Evolutionary conservation across 2,797 vertebrate genomes (phyloP).

Genomic region (Fratercula arctica): DNA sequence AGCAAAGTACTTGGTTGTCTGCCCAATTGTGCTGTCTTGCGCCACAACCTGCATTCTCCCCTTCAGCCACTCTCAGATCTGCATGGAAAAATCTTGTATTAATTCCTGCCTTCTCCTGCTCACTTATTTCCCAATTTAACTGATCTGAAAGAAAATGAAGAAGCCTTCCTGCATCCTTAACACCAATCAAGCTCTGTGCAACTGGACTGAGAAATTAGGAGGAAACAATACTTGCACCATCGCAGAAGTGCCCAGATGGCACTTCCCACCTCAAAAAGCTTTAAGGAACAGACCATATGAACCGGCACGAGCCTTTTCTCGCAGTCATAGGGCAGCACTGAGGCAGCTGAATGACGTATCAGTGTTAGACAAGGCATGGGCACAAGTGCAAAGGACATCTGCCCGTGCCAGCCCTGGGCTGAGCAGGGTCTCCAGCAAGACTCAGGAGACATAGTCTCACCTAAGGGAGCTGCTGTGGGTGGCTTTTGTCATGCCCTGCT

Average conservation of each 20-base stretch:
- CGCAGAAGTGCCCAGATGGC: not conserved
- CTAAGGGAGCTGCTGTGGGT: rapidly evolving
- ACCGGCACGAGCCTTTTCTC: not conserved
- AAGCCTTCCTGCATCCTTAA: not conserved
- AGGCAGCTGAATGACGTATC: not conserved
- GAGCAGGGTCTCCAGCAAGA: rapidly evolving
- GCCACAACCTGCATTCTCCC: not conserved
- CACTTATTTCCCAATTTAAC: not conserved
- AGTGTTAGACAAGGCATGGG: not conserved
- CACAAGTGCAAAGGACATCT: not conserved
- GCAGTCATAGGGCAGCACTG: not conserved
- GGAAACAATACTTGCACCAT: not conserved
- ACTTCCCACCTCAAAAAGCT: not conserved
- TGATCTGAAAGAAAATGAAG: not conserved
- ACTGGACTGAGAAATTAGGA: not conserved
- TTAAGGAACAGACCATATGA: rapidly evolving
- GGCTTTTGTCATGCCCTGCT: not conserved
- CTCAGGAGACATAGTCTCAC: not conserved
- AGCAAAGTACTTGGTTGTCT: not conserved
- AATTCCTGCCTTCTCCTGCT: not conserved
- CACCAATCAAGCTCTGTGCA: not conserved
- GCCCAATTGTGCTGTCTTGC: not conserved
- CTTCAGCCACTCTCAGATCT: not conserved
- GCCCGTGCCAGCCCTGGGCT: not conserved
- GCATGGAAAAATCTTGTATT: not conserved